Base-by-base conservation (phyloP, 2,888 invertebrate genomes). In the Micropterix aruncella region DNA sequence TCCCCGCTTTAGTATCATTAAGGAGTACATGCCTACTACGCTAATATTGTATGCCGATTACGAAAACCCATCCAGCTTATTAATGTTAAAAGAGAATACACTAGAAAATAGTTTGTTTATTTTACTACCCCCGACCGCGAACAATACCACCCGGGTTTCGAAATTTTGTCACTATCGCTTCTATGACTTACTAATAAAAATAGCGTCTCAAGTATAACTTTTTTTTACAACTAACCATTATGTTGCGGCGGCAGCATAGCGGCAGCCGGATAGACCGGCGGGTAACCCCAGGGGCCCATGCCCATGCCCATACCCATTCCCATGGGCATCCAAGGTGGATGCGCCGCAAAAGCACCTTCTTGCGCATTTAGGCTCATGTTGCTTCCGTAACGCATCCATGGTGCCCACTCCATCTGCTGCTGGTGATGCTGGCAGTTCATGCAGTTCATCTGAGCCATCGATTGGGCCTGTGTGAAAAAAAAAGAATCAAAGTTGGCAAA, bases 391-490 rank as follows among this genome's bases (percentile, higher is more conserved):
- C 55, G 52, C 38, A 52, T 53, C 62, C 62, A 63, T 2, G 56
- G 58, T 43, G 44, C 55, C 57, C 41, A 55, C 51, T 40, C 54
- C 57, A 57, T 47, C 14, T 58, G 62, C 50, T 61, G 65, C 18
- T 58, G 63, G 50, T 61, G 65, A 46, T 60, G 64, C 52, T 63
- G 69, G 50, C 77, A 77, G 40, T 70, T 68, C 18, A 73, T 71
- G 51, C 76, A 79, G 55, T 76, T 77, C 4, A 83, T 56, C 42
- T 82, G 81, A 1, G 81, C 80, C 73, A 81, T 73, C 0, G 83
- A 83, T 54, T 82, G 82, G 0, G 81, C 77, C 81, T 83, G 54
- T n/a, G n/a, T n/a, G n/a, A n/a, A n/a, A n/a, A n/a, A n/a, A n/a
- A n/a, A n/a, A n/a, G n/a, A n/a, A n/a, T n/a, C n/a, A n/a, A n/a